Evolutionary conservation across 1,140 invertebrate genomes (phyloP).

Genomic region (Drosophila orena): DNA sequence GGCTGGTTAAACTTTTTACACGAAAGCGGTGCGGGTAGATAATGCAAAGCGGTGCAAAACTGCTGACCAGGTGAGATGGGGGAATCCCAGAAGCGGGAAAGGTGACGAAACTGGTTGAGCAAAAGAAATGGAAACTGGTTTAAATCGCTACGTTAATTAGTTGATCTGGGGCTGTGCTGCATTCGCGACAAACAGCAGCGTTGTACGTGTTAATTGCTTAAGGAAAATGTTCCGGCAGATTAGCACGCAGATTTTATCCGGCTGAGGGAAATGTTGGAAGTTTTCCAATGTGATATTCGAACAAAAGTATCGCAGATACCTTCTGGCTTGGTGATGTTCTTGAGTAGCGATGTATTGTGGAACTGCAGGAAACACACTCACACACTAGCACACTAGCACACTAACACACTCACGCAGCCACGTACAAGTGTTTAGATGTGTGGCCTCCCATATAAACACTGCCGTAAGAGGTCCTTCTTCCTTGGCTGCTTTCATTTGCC

Average conservation of each 20-base stretch:
- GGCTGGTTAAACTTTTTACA: constrained; percentile 56
- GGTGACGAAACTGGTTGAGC: not conserved
- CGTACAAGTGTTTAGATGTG: constrained; percentile 2
- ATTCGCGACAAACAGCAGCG: not conserved
- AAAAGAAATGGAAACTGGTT: not conserved
- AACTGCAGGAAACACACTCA: not conserved
- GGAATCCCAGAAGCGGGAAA: no score
- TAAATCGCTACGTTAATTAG: constrained; percentile 3
- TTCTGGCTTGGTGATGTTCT: no score
- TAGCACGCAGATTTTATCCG: not conserved
- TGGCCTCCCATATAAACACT: constrained; percentile 51
- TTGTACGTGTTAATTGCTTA: not conserved
- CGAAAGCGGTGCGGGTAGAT: constrained; percentile 52
- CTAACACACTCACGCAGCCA: not conserved
- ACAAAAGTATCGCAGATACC: no score
- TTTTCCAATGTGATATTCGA: not conserved
- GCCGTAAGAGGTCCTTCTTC: constrained; percentile 32
- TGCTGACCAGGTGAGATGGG: constrained; percentile 43
- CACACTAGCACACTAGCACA: no score
- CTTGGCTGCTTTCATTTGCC: constrained; percentile 61
- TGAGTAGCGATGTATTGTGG: no score
- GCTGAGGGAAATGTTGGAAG: not conserved
- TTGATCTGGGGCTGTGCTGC: not conserved
- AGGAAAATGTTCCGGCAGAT: not conserved
- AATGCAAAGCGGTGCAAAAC: constrained; percentile 49